A percentile compares a stretch with the other conserved stretches of the same genome.
Conservation (phyloP, 37 sponge, comb jelly and placozoan genomes). For the Geodia barretti region DNA sequence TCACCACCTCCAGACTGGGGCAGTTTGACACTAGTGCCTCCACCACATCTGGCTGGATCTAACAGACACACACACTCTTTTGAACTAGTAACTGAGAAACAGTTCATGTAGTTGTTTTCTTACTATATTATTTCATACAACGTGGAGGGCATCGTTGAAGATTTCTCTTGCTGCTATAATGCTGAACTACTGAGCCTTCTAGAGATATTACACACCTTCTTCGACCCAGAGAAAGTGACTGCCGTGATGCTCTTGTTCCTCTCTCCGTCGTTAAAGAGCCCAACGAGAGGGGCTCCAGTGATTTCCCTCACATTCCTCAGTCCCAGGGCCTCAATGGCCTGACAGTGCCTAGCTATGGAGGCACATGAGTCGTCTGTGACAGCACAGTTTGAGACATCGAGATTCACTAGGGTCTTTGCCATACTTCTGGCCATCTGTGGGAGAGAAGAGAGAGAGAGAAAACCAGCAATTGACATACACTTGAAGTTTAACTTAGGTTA, state of each 20-base stretch:
- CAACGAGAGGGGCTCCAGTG: slow-evolving; percentile 32
- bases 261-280: slow-evolving; percentile 42
- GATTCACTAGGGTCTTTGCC: slow-evolving; percentile 45
- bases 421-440: slow-evolving; percentile 43
- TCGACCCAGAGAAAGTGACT: slow-evolving; percentile 51
- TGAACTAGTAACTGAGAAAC: background rate
- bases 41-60: slow-evolving; percentile 45
- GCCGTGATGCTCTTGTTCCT: slow-evolving; percentile 34
- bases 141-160: too few relatives aligned
- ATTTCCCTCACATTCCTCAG: slow-evolving; percentile 54
- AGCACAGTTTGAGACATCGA: slow-evolving; percentile 69
- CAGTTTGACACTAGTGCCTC: slow-evolving; percentile 51
- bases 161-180: too few relatives aligned
- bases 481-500: too few relatives aligned
- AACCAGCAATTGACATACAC: too few relatives aligned
- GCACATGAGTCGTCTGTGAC: slow-evolving; percentile 60
- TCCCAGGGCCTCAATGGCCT: slow-evolving; percentile 44
- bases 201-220: too few relatives aligned
- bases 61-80: background rate
- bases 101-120: background rate
- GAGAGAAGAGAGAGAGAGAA: background rate
- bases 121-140: too few relatives aligned
- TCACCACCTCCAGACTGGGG: slow-evolving; percentile 53
- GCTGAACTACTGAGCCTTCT: too few relatives aligned
- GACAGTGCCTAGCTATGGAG: slow-evolving; percentile 58